Evolutionary conservation across 1,140 invertebrate species (phyloP), one percentile per base, ranked within the genome.

Genomic region (Dryas iulia): DNA sequence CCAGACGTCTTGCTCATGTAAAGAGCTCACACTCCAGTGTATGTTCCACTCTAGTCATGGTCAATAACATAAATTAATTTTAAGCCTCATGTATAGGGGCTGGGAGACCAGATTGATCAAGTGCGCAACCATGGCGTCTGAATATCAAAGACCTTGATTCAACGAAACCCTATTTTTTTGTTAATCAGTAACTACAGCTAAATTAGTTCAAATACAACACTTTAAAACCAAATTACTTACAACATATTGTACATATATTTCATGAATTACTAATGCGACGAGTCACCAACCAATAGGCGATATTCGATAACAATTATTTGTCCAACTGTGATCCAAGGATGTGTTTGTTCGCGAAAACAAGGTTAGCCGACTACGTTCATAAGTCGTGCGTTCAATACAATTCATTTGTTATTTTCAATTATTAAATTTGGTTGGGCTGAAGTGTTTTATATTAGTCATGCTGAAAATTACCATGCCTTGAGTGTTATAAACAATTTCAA

Each of bases 231-330:
- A 10, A 28, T 28, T 18, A 47, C n/a, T 3, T 47, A 3, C 10
- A 47, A 47, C 18, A 47, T 39, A 39, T 39, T 39, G 33, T 47
- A n/a, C n/a, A n/a, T 47, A 47, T 47, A 21, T 47, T 47, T 47
- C 39, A 47, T 47, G 18, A 47, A 21, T 47, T 21, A 47, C 39
- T 47, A 21, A 47, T 47, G 14, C 39, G 39, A 18, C n/a, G 21
- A 7, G 39, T 21, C 39, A 10, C 8, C 39, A 47, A 47, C 39
- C 39, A 47, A 47, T 47, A 47, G 39, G 39, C 39, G 39, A 47
- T 47, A 47, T 47, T 47, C 39, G 39, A 47, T 47, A 47, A 47
- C 39, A 47, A 21, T 10, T 47, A 47, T 47, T 47, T 47, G 18
- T n/a, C 39, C 39, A 47, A 47, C 39, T 47, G 39, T n/a, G 14